These are phyloP conservation scores for Dolichoris vasculosae DNA, from an alignment of 1,140 invertebrate genomes.

Conservation along the genomic window DNA sequence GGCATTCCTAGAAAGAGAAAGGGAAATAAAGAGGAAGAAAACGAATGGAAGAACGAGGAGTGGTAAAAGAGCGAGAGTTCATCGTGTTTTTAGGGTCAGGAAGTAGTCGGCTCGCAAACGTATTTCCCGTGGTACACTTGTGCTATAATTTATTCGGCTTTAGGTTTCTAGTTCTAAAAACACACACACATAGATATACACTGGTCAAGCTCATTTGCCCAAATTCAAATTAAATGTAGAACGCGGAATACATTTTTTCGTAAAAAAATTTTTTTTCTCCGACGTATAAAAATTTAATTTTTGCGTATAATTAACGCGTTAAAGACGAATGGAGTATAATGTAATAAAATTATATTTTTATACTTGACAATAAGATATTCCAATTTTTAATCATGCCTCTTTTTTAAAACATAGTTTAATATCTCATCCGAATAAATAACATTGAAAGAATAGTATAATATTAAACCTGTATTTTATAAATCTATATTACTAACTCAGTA, in stretches of 20 bases:
- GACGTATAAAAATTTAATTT: background rate
- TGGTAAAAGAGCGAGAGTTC: background rate
- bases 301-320: constrained; percentile 34
- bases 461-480: no score
- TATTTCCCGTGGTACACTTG: constrained; percentile 34
- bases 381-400: background rate
- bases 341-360: background rate
- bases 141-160: constrained; percentile 47
- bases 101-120: constrained; percentile 35
- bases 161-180: background rate
- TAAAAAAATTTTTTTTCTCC: background rate
- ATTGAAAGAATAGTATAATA: no score
- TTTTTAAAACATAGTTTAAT: no score
- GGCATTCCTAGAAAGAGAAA: constrained; percentile 16
- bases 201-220: background rate
- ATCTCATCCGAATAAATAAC: no score
- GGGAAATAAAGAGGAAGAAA: background rate
- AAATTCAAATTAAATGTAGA: constrained; percentile 21
- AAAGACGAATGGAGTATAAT: no score
- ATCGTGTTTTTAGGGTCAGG: constrained; percentile 29
- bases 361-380: background rate
- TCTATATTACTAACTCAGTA: no score
- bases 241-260: background rate
- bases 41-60: background rate
- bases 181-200: background rate